Conservation (phyloP, 1,140 invertebrate species). For the Bombus impatiens region DNA sequence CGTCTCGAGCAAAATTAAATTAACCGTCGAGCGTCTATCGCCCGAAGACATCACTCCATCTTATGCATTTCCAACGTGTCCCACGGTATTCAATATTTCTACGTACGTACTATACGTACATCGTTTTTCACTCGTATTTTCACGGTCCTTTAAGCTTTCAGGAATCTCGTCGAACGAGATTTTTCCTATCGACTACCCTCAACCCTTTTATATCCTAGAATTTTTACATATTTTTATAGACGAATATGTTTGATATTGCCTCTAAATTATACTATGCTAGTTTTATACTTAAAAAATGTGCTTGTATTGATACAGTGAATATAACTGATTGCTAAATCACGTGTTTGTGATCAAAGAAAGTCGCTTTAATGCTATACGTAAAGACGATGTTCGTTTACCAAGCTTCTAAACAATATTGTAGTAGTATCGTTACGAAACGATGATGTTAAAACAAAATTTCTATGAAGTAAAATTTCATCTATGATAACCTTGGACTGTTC, state of each 20-base stretch:
- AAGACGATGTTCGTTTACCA: too few species aligned
- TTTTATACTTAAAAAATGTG: background rate
- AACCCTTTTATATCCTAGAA: background rate
- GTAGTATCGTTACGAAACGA: too few species aligned
- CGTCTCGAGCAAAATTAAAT: slow-evolving; percentile 3
- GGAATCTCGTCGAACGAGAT: background rate
- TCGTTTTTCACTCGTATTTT: background rate
- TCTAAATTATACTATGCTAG: background rate
- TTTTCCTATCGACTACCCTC: background rate
- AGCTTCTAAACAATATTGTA: too few species aligned
- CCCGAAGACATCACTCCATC: background rate
- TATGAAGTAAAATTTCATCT: too few species aligned
- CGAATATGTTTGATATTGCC: background rate
- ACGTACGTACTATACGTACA: too few species aligned
- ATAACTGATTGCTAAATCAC: too few species aligned
- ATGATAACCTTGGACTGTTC: too few species aligned
- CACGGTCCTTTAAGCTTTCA: background rate
- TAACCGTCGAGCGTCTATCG: background rate
- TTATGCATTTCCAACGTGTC: background rate
- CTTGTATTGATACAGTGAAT: too few species aligned
- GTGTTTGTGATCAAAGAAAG: too few species aligned
- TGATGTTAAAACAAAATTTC: too few species aligned
- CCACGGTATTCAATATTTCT: background rate
- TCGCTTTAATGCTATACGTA: too few species aligned
- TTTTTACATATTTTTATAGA: background rate